Conservation (phyloP, 2,113 vertebrate species). For the Tenebrosternarchus preto region DNA sequence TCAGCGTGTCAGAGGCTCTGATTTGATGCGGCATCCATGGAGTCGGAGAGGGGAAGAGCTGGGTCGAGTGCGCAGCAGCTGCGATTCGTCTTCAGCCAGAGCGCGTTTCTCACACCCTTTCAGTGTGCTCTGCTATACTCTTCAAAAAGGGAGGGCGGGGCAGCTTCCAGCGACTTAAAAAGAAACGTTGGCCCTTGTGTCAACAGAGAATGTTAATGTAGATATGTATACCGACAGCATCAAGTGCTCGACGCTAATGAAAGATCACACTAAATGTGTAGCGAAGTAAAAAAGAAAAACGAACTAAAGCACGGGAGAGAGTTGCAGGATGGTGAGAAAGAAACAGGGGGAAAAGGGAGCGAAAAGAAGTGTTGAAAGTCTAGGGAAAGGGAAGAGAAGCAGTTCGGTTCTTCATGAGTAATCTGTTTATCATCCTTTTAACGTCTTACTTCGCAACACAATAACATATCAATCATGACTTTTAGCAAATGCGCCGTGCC, state of each 20-base stretch:
- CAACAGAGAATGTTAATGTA: background rate
- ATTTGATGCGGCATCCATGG: conserved; percentile 61
- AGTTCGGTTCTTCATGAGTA: conserved; percentile 60
- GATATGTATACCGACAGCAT: conserved; percentile 29
- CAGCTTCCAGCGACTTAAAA: background rate
- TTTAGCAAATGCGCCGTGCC: conserved; percentile 87
- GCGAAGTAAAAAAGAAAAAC: conserved; percentile 71
- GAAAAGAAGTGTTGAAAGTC: conserved; percentile 18
- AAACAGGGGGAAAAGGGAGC: conserved; percentile 36
- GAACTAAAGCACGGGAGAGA: conserved; percentile 71
- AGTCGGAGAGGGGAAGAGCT: background rate
- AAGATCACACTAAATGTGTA: conserved; percentile 29
- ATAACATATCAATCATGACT: conserved; percentile 89
- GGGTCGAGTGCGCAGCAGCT: background rate
- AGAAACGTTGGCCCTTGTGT: conserved; percentile 20
- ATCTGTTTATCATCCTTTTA: conserved; percentile 76
- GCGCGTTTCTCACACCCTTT: conserved; percentile 13
- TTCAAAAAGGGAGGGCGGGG: background rate
- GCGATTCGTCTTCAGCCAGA: background rate
- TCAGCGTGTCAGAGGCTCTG: conserved; percentile 66
- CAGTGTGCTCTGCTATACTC: background rate
- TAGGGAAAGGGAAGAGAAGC: background rate
- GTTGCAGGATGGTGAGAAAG: conserved; percentile 19
- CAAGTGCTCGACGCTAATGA: conserved; percentile 14
- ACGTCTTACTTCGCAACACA: conserved; percentile 78